Evolutionary conservation across 2,888 invertebrate species (phyloP), one percentile per base, ranked within the genome.

Genomic region (Nephrocerus scutellatus): DNA sequence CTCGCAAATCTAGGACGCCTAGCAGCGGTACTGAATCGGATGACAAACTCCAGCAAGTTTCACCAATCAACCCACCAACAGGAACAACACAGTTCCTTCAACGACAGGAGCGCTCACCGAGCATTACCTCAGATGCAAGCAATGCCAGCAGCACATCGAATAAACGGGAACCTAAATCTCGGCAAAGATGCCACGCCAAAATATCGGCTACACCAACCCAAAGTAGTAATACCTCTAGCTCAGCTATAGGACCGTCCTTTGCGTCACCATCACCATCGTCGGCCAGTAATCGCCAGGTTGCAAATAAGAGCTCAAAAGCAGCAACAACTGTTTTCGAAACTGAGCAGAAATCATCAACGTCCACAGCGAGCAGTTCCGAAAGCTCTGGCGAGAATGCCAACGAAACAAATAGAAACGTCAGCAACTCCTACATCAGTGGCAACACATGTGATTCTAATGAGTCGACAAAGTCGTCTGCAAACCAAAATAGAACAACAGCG

Each of bases 231-330:
- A 53, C 46, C 13, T 51, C 54, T 32, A 43, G 67, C 5, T 49
- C 70, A 18, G 56, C 65, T 15, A 71, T 71, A 12, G 70, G 76
- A 13, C 36, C 46, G 30, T 73, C 74, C 10, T 36, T 42, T 21
- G 18, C 33, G 26, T 35, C 36, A 26, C 41, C 38, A 29, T 48
- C 43, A 19, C 23, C 78, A 77, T 57, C 77, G 77, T 53, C 58
- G 71, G 30, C 75, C 74, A n/a, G 69, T 69, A 16, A 36, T 30
- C 45, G 75, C 75, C 40, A 66, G 70, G 51, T 71, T 74, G 10
- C 68, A 68, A 20, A 70, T 73, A 52, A 74, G 41, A n/a, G n/a
- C n/a, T n/a, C n/a, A n/a, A n/a, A n/a, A n/a, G n/a, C n/a, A n/a
- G n/a, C n/a, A n/a, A 29, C 44, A 41, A 16, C 44, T 10, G 19